Percentiles rank a stretch among this genome's conserved stretches.
Evolutionary conservation across 2,113 vertebrate species (phyloP).

Genomic region (Myiozetetes cayanensis): DNA sequence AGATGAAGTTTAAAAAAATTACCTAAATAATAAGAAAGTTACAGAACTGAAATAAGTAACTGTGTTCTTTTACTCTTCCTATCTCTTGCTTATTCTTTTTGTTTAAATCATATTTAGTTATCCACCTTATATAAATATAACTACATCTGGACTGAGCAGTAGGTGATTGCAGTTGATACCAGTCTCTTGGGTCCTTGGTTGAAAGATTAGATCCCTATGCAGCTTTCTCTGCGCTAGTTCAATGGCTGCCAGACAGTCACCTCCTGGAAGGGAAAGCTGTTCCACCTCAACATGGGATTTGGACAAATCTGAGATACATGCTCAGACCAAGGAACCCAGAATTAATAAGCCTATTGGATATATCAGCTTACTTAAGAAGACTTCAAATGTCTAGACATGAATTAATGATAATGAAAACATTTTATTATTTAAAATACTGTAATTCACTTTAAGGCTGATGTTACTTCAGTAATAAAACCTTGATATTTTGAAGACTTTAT

Average conservation of each 20-base stretch:
- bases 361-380: background rate
- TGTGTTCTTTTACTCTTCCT: background rate
- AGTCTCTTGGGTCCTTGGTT: background rate
- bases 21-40: background rate
- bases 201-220: background rate
- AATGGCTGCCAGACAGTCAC: background rate
- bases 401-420: background rate
- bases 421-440: background rate
- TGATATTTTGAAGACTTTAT: background rate
- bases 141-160: background rate
- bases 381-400: background rate
- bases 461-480: background rate
- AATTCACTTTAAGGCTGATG: background rate
- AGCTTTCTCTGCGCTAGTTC: background rate
- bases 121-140: background rate
- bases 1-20: accelerated
- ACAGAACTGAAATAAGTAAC: background rate
- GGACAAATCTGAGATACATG: background rate
- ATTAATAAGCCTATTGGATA: background rate
- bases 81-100: background rate
- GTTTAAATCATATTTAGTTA: background rate
- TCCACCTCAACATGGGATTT: background rate
- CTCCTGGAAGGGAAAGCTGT: background rate
- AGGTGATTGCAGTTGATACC: background rate
- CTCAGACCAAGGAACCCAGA: background rate